Percentiles rank a stretch among this genome's conserved stretches.
phyloP scores from a whole-genome alignment of 2,113 vertebrate species.

The Aramus guarauna region DNA sequence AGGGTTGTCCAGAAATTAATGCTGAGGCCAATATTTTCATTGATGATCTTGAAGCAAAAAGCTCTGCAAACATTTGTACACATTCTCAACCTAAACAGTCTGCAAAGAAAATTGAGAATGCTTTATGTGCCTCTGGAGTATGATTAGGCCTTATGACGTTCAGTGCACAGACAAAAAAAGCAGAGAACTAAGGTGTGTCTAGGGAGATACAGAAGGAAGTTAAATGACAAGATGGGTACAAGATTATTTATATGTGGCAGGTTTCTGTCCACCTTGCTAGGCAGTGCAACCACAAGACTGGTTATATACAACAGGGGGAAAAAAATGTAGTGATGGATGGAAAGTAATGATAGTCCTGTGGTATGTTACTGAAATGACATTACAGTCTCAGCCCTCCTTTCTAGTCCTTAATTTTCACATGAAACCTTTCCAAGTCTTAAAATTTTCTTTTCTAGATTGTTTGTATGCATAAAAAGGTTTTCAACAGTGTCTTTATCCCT shows the following conservation, averaged over 20 bases:
- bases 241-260: not conserved
- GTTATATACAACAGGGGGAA: not conserved
- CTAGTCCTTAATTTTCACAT: not conserved
- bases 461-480: not conserved
- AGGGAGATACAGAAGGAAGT: not conserved
- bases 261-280: not conserved
- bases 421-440: not conserved
- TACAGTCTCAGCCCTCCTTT: not conserved
- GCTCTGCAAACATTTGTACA: not conserved
- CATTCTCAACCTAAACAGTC: not conserved
- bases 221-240: not conserved
- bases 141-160: not conserved
- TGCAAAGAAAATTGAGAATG: not conserved
- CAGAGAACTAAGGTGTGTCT: not conserved
- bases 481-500: not conserved
- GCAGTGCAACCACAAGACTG: not conserved
- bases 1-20: not conserved
- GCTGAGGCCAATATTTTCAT: not conserved
- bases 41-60: not conserved
- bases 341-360: not conserved
- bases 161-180: not conserved
- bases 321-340: not conserved
- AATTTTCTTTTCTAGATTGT: not conserved
- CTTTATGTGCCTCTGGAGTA: not conserved
- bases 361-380: not conserved